Evolutionary conservation across 2,888 invertebrate species (phyloP).

Genomic region (Epiblema foenella): DNA sequence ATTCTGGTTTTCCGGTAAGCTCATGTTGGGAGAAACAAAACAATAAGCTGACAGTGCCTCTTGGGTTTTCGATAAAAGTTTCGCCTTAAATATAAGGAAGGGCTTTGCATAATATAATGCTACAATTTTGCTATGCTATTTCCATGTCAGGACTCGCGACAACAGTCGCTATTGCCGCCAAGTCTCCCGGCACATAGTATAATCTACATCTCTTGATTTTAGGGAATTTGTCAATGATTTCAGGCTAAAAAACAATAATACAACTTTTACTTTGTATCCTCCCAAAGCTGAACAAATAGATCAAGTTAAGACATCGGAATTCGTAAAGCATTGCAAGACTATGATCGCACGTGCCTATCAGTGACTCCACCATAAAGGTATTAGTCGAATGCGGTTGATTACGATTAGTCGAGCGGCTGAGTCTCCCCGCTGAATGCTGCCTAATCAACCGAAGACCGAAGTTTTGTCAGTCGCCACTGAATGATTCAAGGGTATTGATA

Average conservation of each 20-base stretch:
- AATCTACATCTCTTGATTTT: neutral
- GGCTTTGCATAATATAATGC: neutral
- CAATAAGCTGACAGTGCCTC: conserved; percentile 19
- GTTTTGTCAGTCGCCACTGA: conserved; percentile 44
- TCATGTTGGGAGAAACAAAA: conserved; percentile 12
- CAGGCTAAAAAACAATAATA: too few species aligned
- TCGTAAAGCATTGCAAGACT: conserved; percentile 3
- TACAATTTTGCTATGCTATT: neutral
- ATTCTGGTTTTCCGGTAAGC: conserved; percentile 29
- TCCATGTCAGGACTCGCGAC: neutral
- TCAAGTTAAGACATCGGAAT: neutral
- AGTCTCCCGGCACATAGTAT: neutral
- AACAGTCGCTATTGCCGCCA: neutral
- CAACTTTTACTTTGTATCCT: neutral
- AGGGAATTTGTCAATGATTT: neutral
- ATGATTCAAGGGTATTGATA: conserved; percentile 51
- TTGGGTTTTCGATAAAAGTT: conserved; percentile 5
- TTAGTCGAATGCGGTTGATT: conserved; percentile 52
- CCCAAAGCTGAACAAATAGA: neutral
- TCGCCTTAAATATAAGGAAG: neutral
- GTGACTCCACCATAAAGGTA: conserved; percentile 35
- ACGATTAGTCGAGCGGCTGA: conserved; percentile 64
- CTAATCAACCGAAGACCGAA: conserved; percentile 65
- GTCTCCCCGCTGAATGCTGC: conserved; percentile 57
- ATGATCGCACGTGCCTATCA: conserved; percentile 1